These are phyloP conservation scores for Agriopis marginaria DNA, from an alignment of 2,888 invertebrate genomes.

Conservation along the genomic window DNA sequence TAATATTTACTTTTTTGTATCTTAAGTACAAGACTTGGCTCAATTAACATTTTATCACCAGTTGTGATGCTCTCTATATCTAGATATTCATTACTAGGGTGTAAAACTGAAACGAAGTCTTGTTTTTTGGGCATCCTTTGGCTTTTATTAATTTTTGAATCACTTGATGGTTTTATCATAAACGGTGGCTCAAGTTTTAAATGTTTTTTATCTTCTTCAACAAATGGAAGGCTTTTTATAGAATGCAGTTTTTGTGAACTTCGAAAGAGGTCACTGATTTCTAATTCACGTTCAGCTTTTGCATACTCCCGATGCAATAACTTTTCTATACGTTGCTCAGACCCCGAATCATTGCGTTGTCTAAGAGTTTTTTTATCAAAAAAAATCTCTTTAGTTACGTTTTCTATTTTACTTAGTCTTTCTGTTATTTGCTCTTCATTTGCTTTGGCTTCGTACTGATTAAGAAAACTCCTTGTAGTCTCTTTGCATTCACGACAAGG, in stretches of 20 bases:
- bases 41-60: not conserved
- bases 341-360: not conserved
- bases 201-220: too few relatives aligned
- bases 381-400: not conserved
- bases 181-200: too few relatives aligned
- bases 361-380: not conserved
- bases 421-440: not conserved
- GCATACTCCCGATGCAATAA: not conserved
- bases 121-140: too few relatives aligned
- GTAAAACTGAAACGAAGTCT: too few relatives aligned
- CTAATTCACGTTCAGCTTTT: too few relatives aligned
- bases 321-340: not conserved
- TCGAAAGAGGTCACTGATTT: too few relatives aligned
- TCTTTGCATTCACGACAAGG: not conserved
- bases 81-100: too few relatives aligned
- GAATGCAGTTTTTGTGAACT: too few relatives aligned
- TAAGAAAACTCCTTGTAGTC: not conserved
- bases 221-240: too few relatives aligned
- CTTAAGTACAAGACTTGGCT: not conserved
- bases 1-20: not conserved
- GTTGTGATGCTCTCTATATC: too few relatives aligned
- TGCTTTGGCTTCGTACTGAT: not conserved
- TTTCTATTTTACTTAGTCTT: not conserved
- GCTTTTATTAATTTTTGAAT: too few relatives aligned
- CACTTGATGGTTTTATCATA: not conserved